Evolutionary conservation across 2,113 vertebrate genomes (phyloP).

Genomic region (Terrapene triunguis): DNA sequence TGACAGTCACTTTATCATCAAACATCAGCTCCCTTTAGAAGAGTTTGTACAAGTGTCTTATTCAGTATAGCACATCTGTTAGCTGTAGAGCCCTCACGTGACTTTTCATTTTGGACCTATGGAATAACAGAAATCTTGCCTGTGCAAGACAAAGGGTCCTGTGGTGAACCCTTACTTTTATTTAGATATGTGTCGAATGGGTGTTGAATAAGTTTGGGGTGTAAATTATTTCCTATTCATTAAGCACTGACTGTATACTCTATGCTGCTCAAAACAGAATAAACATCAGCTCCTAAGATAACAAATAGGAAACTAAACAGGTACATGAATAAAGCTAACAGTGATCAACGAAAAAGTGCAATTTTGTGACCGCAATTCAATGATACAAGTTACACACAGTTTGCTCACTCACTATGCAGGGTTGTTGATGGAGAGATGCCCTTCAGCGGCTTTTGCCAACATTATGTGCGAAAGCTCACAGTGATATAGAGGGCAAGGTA

Average conservation of each 20-base stretch:
- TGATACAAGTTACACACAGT: neutral
- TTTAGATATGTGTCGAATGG: neutral
- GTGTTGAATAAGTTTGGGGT: neutral
- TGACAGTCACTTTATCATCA: neutral
- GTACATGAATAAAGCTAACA: neutral
- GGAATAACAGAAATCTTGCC: neutral
- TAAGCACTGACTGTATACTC: neutral
- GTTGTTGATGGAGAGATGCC: neutral
- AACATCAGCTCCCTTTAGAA: neutral
- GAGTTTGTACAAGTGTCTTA: neutral
- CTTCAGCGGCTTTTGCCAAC: neutral
- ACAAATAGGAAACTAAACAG: neutral
- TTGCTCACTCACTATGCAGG: neutral
- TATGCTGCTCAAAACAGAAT: neutral
- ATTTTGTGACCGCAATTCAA: neutral
- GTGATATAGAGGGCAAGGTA: neutral
- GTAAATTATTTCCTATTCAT: neutral
- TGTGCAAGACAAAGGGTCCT: neutral
- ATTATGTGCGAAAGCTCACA: neutral
- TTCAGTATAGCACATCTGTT: neutral
- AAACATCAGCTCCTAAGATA: neutral
- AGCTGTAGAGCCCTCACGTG: neutral
- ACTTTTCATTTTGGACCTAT: neutral
- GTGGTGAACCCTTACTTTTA: neutral
- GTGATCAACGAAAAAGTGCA: neutral